Percentiles rank a stretch among this genome's conserved stretches.
phyloP scores from a whole-genome alignment of 2,888 invertebrate species.

The Gymnosoma rotundatum region DNA sequence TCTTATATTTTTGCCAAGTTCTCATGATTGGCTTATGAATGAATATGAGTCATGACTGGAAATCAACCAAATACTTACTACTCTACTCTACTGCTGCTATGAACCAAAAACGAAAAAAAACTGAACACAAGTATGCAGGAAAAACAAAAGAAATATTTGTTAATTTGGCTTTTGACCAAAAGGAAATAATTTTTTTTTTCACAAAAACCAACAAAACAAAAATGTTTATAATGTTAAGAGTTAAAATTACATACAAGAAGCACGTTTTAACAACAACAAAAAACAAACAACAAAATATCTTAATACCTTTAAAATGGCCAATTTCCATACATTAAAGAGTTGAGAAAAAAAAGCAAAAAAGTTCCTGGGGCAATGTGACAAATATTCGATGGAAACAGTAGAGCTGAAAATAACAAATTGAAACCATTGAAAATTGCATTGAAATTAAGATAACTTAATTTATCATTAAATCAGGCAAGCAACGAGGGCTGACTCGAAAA shows the following conservation, averaged over 20 bases:
- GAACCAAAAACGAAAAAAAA: neutral
- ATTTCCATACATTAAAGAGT: constrained; percentile 60
- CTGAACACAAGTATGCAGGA: constrained; percentile 11
- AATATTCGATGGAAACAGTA: constrained; percentile 10
- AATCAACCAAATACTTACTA: constrained; percentile 26
- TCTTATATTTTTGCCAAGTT: constrained; percentile 62
- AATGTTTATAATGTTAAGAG: too few species aligned
- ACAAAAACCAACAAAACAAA: constrained; percentile 20
- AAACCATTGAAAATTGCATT: constrained; percentile 26
- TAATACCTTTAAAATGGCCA: constrained; percentile 63
- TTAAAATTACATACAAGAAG: constrained; percentile 56
- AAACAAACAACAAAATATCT: constrained; percentile 11
- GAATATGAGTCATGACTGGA: constrained; percentile 65
- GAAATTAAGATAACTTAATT: constrained; percentile 58
- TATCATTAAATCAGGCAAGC: constrained; percentile 27
- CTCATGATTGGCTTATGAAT: constrained; percentile 67
- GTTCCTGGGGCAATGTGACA: constrained; percentile 58
- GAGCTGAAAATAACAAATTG: neutral
- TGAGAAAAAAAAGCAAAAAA: constrained; percentile 26
- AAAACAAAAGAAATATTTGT: constrained; percentile 59
- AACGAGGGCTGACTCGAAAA: constrained; percentile 5
- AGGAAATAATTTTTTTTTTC: constrained; percentile 60
- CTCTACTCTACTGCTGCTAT: constrained; percentile 33
- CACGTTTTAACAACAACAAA: constrained; percentile 50
- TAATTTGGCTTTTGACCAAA: constrained; percentile 68